phyloP scores from a whole-genome alignment of 2,888 invertebrate species.

The Geophilus truncorum region DNA sequence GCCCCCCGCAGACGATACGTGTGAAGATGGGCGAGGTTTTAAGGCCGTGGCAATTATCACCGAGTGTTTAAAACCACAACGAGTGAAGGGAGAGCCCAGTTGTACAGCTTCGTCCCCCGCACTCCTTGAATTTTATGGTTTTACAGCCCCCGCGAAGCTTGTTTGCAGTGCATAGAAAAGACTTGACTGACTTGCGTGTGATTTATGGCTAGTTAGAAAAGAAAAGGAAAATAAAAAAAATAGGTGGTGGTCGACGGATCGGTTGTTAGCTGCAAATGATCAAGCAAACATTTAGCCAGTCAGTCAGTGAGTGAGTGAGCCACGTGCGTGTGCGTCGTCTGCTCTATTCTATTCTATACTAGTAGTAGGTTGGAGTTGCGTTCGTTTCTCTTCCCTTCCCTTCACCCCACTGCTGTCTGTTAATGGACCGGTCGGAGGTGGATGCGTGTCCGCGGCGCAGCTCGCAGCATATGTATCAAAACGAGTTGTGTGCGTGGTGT shows the following conservation, averaged over 20 bases:
- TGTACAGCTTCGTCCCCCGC: slow-evolving; percentile 18
- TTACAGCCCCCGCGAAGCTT: slow-evolving; percentile 31
- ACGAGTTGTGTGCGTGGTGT: slow-evolving; percentile 21
- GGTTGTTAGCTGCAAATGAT: neutral
- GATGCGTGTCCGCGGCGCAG: slow-evolving; percentile 27
- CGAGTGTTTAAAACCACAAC: slow-evolving; percentile 27
- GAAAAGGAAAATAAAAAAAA: neutral
- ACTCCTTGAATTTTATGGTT: slow-evolving; percentile 27
- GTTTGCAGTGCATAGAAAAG: slow-evolving; percentile 27
- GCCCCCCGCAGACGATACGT: neutral
- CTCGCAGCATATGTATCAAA: slow-evolving; percentile 28
- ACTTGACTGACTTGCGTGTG: neutral
- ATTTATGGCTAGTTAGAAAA: slow-evolving; percentile 23
- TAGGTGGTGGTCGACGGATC: neutral
- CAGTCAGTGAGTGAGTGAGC: too few species aligned
- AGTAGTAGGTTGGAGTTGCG: too few species aligned
- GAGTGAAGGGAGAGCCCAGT: neutral
- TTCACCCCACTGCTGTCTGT: neutral
- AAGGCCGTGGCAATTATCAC: slow-evolving; percentile 25
- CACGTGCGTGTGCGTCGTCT: slow-evolving; percentile 2
- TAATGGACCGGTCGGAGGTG: slow-evolving; percentile 14
- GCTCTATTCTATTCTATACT: too few species aligned
- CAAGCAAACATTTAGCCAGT: neutral
- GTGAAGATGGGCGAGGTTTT: slow-evolving; percentile 27
- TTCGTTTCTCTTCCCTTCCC: neutral